Percentiles rank a stretch among this genome's conserved stretches.
phyloP scores from a whole-genome alignment of 2,113 vertebrate genomes.

The Spermophilus dauricus region DNA sequence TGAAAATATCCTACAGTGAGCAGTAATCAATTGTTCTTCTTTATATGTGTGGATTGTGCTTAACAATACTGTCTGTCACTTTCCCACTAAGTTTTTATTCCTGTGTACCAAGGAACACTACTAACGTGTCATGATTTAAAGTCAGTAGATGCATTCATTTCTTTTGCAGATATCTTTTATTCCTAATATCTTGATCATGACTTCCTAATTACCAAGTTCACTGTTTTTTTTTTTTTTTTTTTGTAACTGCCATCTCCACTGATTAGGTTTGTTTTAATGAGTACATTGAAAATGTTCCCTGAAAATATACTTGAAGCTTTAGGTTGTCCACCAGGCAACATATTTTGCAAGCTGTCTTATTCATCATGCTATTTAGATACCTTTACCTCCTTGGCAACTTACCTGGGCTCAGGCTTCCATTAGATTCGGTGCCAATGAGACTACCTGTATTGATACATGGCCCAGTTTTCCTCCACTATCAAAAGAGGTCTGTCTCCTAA shows the following conservation, averaged over 20 bases:
- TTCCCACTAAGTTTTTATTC: conserved; percentile 14
- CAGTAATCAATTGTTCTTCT: conserved; percentile 3
- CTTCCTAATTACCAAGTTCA: conserved; percentile 10
- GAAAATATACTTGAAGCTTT: not conserved
- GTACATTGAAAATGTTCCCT: not conserved
- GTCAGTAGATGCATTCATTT: not conserved
- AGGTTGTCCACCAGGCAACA: not conserved
- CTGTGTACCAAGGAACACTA: not conserved
- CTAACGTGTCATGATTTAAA: not conserved
- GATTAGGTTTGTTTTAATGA: not conserved
- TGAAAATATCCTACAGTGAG: conserved; percentile 13
- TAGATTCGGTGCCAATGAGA: not conserved
- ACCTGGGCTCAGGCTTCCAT: not conserved
- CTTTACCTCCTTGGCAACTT: not conserved
- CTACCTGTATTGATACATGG: not conserved
- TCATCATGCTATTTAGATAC: not conserved
- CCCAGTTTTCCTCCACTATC: not conserved
- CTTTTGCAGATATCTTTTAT: not conserved
- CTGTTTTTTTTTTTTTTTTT: not conserved
- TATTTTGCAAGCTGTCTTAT: not conserved
- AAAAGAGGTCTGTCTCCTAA: not conserved
- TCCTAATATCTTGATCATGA: not conserved
- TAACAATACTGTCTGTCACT: conserved; percentile 2
- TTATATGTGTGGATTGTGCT: not conserved
- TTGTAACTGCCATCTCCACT: not conserved